A percentile compares a stretch with the other conserved stretches of the same genome.
phyloP scores from a whole-genome alignment of 2,888 invertebrate genomes.

The Marasmarcha lunaedactyla region DNA sequence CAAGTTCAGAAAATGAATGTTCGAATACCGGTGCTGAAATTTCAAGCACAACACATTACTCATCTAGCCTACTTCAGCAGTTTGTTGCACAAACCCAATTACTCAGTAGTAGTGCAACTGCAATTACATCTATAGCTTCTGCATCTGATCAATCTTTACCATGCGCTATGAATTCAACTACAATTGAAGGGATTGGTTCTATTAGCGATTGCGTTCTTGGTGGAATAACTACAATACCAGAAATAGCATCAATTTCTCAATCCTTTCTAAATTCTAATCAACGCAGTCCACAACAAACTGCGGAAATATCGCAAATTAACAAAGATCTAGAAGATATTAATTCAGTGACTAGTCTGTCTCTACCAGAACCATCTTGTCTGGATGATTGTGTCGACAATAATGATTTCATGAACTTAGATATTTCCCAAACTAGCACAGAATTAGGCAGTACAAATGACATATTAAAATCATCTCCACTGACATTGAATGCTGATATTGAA shows the following conservation, averaged over 20 bases:
- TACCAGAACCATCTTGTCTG: constrained; percentile 48
- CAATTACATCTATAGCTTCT: constrained; percentile 38
- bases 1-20: constrained; percentile 79
- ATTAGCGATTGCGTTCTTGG: constrained; percentile 51
- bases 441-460: constrained; percentile 50
- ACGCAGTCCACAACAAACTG: constrained; percentile 60
- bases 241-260: constrained; percentile 45
- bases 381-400: constrained; percentile 63
- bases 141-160: constrained; percentile 29
- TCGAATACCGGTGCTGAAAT: constrained; percentile 65
- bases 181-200: constrained; percentile 40
- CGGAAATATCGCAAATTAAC: constrained; percentile 59
- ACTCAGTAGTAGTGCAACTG: constrained; percentile 61
- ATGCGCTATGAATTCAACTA: constrained; percentile 31
- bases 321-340: constrained; percentile 63
- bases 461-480: constrained; percentile 53
- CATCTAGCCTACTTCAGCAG: constrained; percentile 81
- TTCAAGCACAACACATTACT: constrained; percentile 72
- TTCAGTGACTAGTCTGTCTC: constrained; percentile 43
- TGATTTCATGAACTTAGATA: constrained; percentile 57
- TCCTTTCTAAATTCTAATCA: constrained; percentile 44
- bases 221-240: constrained; percentile 47
- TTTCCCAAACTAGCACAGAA: constrained; percentile 44
- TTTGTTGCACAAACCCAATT: constrained; percentile 85
- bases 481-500: constrained; percentile 29